Evolutionary conservation across 2,888 invertebrate species (phyloP), one percentile per base, ranked within the genome.

Genomic region (Cephonodes hylas): DNA sequence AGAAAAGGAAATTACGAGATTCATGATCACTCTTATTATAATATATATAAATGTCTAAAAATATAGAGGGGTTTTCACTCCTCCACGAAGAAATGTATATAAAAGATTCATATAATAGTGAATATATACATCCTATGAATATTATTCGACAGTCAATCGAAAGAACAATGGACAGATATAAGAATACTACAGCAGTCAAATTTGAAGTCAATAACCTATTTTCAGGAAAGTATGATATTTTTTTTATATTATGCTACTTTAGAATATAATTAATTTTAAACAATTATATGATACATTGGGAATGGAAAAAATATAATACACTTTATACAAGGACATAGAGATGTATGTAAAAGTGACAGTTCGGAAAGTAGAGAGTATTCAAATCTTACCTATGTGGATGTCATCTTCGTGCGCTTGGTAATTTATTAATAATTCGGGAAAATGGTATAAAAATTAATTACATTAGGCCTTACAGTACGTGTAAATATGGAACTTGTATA

Each of bases 341-440:
- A 45, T 13, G 13, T 10, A 34, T 34, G 10, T 22, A 45, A n/a
- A 27, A 7, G n/a, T 48, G 25, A n/a, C 18, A 3, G 18, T 15
- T 18, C 8, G n/a, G 15, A 31, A 53, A 4, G 7, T 6, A 15
- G 15, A 27, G n/a, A 18, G 10, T 31, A 31, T 53, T 53, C 27
- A 18, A 31, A 27, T 8, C n/a, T 58, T 23, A 42, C 25, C 42
- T 42, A 22, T 42, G 15, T 27, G n/a, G 20, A 59, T 31, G 22
- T 44, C 15, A n/a, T 46, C 1, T 23, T 10, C 4, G 15, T 38
- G 22, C 20, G 8, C 23, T 34, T 15, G 10, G 45, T 31, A n/a
- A 31, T 59, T 65, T 66, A 38, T 64, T 60, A 70, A 69, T 75
- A 69, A 67, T 69, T 70, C 62, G 74, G 74, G 75, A 70, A 74